Evolutionary conservation across 2,888 invertebrate genomes (phyloP).

Genomic region (Harpagoxenus sublaevis): DNA sequence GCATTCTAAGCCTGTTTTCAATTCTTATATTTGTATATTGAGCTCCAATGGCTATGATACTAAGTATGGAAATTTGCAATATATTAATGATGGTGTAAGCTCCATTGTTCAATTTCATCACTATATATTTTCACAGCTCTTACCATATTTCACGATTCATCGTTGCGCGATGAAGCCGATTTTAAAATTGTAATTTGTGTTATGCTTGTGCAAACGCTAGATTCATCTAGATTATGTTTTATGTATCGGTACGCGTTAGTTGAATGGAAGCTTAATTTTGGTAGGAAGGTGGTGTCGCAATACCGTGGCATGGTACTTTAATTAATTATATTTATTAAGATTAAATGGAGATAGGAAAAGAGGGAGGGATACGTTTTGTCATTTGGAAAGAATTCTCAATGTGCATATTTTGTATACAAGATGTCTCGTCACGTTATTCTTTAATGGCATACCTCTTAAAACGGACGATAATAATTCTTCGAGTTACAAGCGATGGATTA

Average conservation of each 20-base stretch:
- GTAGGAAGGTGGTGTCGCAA: constrained; percentile 75
- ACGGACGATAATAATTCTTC: not conserved
- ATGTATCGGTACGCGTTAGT: constrained; percentile 51
- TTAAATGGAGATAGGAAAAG: constrained; percentile 56
- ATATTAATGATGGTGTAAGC: constrained; percentile 17
- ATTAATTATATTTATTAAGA: constrained; percentile 57
- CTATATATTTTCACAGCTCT: constrained; percentile 24
- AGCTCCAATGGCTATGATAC: not conserved
- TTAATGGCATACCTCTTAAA: not conserved
- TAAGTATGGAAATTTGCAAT: constrained; percentile 15
- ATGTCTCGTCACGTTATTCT: constrained; percentile 6
- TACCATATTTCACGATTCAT: constrained; percentile 20
- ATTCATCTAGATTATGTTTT: not conserved
- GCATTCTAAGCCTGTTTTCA: constrained; percentile 51
- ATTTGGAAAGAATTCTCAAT: constrained; percentile 66
- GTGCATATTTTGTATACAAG: not conserved
- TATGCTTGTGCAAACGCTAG: constrained; percentile 32
- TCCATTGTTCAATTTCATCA: constrained; percentile 2
- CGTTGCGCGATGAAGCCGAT: not conserved
- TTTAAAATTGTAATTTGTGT: constrained; percentile 33
- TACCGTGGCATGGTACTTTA: constrained; percentile 82
- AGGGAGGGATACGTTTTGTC: constrained; percentile 38
- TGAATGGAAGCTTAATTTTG: constrained; percentile 60
- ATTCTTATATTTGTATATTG: constrained; percentile 24
- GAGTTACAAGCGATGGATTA: not conserved